Evolutionary conservation across 2,797 vertebrate species (phyloP), one percentile per base, ranked within the genome.

Genomic region (Amazona finschi): DNA sequence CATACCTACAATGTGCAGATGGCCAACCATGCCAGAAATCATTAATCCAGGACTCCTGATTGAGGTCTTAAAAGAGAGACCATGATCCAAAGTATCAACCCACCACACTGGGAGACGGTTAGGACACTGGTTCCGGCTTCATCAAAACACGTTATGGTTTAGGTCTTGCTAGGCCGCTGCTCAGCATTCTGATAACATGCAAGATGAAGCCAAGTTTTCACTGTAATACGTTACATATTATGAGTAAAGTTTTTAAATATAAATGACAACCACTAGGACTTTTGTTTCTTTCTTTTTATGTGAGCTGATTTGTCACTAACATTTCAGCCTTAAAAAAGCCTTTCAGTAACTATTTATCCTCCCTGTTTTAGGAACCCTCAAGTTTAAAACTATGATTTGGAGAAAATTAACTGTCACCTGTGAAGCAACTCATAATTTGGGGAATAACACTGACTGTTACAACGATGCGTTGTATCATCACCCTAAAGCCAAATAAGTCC

Each of bases 41-140:
- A 43, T 53, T 86, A 46, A 78, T 38, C 44, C 38, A 61, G 30
- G 58, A 65, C 64, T 58, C 33, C 12, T 3, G 14, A 49, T 41
- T 6, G 1, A 80, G 57, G 76, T 46, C 44, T 80, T 61, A 30
- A n/a, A 62, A 4, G 19, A 53, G 41, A 64, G 38, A 71, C n/a
- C 22, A 44, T 0, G 0, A 58, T 33, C 46, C 79, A 64, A 87
- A 74, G 58, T 47, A 58, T 15, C 30, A 57, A 39, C 2, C 19
- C 19, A 25, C 28, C 0, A 1, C 28, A 10, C n/a, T 8, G 13
- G 2, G 7, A 38, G 36, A 62, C 46, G 64, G 44, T 16, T 12
- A 43, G 36, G 39, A 66, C 46, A 30, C 38, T n/a, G 21, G 33
- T 36, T 75, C 43, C 1, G 1, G 25, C 72, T 58, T 36, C n/a